phyloP scores from a whole-genome alignment of 2,113 vertebrate species.

The Protobothrops flavoviridis region DNA sequence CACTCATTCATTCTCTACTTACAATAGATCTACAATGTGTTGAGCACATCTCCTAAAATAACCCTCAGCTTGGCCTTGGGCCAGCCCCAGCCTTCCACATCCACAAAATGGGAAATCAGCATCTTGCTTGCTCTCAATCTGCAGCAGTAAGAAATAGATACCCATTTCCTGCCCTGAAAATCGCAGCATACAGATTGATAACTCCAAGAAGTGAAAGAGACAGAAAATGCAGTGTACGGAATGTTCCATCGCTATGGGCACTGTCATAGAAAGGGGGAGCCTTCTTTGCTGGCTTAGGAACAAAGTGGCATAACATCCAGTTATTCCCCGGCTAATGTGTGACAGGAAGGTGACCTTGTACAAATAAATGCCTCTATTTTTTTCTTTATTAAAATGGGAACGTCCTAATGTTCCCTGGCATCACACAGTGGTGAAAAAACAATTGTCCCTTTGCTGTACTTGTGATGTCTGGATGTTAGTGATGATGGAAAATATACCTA shows the following conservation, averaged over 20 bases:
- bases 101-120: slow-evolving; percentile 7
- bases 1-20: neutral
- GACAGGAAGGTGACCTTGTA: neutral
- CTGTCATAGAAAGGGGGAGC: neutral
- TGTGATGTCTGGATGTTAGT: neutral
- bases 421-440: neutral
- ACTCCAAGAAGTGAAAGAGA: neutral
- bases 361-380: neutral
- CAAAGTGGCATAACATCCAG: neutral
- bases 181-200: neutral
- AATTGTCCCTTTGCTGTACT: neutral
- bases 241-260: neutral
- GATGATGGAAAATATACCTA: neutral
- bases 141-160: neutral
- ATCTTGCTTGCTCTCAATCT: slow-evolving; percentile 12
- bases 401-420: neutral
- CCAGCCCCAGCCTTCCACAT: neutral
- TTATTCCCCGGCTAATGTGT: neutral
- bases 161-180: neutral
- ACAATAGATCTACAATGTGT: fast-evolving
- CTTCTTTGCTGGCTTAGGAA: neutral
- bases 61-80: neutral
- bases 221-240: fast-evolving
- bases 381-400: slow-evolving; percentile 7
- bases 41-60: slow-evolving; percentile 4